Base-by-base conservation (phyloP, 2,888 invertebrate species). In the Neoscelio sp. region DNA sequence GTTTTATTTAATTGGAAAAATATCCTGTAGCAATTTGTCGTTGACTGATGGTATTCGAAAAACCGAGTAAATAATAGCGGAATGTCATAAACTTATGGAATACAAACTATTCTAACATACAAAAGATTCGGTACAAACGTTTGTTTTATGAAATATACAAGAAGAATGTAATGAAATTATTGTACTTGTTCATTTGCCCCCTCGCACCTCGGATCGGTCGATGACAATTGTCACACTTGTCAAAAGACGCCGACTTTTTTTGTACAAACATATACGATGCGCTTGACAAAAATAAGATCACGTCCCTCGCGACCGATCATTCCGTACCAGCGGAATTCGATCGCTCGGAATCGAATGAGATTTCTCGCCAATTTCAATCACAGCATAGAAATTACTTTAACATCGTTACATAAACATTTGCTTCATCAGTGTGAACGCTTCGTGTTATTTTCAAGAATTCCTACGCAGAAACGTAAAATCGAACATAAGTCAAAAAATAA, bases 251-350 rank as follows among this genome's bases (percentile, higher is more conserved):
- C 2, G 30, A 26, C 13, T 26, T 40, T 28, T 30, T 40, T 40
- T 40, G 23, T 65, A 52, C 42, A 52, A 52, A 52, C 30, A 26
- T 30, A 28, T 40, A 48, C 12, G 48, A 30, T 18, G 58, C 54
- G 38, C 56, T 56, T 42, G 64, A 64, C 33, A 54, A 62, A 65
- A 56, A 74, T 62, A 50, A 65, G 28, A 50, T 58, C 13, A 17
- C 20, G 23, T 52, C n/a, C 65, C 33, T 62, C 13, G 35, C 46
- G 18, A 50, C 40, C 52, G 38, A 58, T 44, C 7, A 20, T 62
- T 68, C 75, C 75, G 75, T 48, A 62, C 75, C 75, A 75, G 75
- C 75, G 67, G 75, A 67, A 75, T 52, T 52, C 58, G 50, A 48
- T 50, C 42, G 7, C 8, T 18, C 17, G 17, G 2, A 33, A 7